Evolutionary conservation across 1,140 invertebrate genomes (phyloP).

Genomic region (Drosophila sp.): DNA sequence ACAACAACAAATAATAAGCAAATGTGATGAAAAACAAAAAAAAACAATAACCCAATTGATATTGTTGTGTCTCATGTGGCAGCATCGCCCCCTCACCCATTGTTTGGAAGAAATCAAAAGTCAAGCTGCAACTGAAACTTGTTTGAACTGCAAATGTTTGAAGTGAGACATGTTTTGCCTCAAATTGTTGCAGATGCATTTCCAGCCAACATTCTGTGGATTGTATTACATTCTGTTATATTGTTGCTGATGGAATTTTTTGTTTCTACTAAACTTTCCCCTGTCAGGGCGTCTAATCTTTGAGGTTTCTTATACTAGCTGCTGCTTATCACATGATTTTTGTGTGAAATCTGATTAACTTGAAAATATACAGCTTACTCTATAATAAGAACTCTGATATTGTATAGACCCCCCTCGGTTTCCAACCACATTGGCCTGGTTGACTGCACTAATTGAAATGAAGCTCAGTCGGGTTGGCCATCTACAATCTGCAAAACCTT

Average conservation of each 20-base stretch:
- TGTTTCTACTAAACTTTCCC: constrained; percentile 16
- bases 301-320: constrained; percentile 6
- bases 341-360: constrained; percentile 46
- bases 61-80: constrained; percentile 5
- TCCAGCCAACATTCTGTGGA: background rate
- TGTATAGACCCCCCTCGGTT: constrained; percentile 27
- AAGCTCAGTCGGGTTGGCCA: constrained; percentile 18
- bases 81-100: constrained; percentile 2
- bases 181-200: constrained; percentile 38
- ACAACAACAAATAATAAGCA: constrained; percentile 34
- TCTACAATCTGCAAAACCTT: constrained; percentile 9
- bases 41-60: constrained; percentile 4
- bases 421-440: background rate
- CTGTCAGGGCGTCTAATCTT: constrained; percentile 29
- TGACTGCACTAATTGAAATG: constrained; percentile 40
- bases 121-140: constrained; percentile 50
- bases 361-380: constrained; percentile 33
- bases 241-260: background rate
- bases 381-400: constrained; percentile 40
- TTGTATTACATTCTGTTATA: constrained; percentile 34
- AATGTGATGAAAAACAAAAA: constrained; percentile 22
- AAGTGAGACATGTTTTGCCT: constrained; percentile 41
- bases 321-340: constrained; percentile 48
- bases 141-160: constrained; percentile 12
- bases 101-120: background rate